phyloP scores from a whole-genome alignment of 2,888 invertebrate genomes.

The Dinocampus coccinellae region DNA sequence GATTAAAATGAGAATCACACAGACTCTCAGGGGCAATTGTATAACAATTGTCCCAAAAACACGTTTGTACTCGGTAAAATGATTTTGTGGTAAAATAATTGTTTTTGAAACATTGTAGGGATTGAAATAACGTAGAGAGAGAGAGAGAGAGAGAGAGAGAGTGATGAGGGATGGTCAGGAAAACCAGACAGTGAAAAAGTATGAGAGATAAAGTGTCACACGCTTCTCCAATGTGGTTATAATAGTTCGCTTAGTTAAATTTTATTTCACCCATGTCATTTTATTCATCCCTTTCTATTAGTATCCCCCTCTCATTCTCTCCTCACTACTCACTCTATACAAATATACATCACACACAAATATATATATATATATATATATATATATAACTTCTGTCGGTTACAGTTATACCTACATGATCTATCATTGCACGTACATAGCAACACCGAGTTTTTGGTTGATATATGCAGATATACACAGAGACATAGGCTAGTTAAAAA shows the following conservation, averaged over 20 bases:
- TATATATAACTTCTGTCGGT: neutral
- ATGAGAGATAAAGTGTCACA: slow-evolving; percentile 3
- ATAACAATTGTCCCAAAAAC: slow-evolving; percentile 27
- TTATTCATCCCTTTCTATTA: neutral
- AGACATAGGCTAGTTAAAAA: slow-evolving; percentile 1
- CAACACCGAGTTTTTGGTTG: slow-evolving; percentile 26
- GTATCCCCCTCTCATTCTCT: slow-evolving; percentile 28
- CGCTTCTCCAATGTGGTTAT: slow-evolving; percentile 16
- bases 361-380: slow-evolving; percentile 7
- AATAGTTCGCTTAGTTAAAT: slow-evolving; percentile 33
- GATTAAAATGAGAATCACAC: slow-evolving; percentile 15
- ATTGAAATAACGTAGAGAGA: neutral
- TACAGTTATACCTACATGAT: neutral
- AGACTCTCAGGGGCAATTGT: neutral
- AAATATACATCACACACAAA: slow-evolving; percentile 49
- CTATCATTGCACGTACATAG: neutral
- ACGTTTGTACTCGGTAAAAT: slow-evolving; percentile 40
- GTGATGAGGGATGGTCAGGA: neutral
- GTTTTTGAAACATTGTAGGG: slow-evolving; percentile 37
- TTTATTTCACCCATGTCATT: slow-evolving; percentile 38
- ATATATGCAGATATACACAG: neutral
- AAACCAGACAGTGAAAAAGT: slow-evolving; percentile 4
- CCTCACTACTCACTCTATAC: slow-evolving; percentile 50
- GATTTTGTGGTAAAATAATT: slow-evolving; percentile 48
- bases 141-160: slow-evolving; percentile 12